Evolutionary conservation across 2,113 vertebrate species (phyloP).

Genomic region (Rostratula benghalensis): DNA sequence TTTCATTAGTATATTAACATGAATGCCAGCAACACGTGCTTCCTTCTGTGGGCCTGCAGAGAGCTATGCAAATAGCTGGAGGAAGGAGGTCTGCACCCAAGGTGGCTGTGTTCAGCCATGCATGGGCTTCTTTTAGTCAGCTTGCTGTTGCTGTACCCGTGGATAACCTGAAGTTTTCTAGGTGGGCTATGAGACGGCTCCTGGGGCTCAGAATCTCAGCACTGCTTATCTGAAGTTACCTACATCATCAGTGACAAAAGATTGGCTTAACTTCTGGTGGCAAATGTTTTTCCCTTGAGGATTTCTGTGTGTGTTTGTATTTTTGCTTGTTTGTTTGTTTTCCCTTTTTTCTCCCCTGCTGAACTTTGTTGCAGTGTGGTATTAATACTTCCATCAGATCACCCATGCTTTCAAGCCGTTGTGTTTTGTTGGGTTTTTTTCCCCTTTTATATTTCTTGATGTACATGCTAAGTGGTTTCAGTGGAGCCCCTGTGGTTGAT

Average conservation of each 20-base stretch:
- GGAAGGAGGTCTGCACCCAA: not conserved
- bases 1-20: not conserved
- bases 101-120: not conserved
- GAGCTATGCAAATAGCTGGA: not conserved
- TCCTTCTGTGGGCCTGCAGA: not conserved
- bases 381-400: not conserved
- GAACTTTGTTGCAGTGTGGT: not conserved
- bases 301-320: not conserved
- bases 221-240: not conserved
- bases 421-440: not conserved
- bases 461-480: not conserved
- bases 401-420: not conserved
- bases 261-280: not conserved
- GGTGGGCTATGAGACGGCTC: not conserved
- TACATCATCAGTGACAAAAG: not conserved
- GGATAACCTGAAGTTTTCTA: not conserved
- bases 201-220: not conserved
- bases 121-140: not conserved
- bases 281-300: not conserved
- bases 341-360: rapidly evolving
- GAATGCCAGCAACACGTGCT: not conserved
- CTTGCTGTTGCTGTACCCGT: not conserved
- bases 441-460: not conserved
- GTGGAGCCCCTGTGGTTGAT: not conserved
- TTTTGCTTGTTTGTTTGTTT: not conserved